Conservation (phyloP, 2,888 invertebrate species). For the Phengaris alcon region DNA sequence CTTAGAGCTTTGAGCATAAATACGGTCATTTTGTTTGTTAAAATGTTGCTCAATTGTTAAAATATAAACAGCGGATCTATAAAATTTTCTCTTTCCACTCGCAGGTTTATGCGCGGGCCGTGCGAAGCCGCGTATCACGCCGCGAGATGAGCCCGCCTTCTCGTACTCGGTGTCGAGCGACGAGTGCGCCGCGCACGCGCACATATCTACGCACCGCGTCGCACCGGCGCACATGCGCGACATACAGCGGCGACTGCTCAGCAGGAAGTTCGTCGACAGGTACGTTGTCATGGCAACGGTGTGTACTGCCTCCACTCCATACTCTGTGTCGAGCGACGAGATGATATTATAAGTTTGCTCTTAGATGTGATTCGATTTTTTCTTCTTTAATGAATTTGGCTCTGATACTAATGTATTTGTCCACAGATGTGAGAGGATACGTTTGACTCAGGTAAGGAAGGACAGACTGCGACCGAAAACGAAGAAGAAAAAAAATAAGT, state of each 20-base stretch:
- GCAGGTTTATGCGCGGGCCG: slow-evolving; percentile 81
- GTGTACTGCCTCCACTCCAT: too few relatives aligned
- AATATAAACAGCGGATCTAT: too few relatives aligned
- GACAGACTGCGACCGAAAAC: slow-evolving; percentile 47
- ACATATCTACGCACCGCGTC: slow-evolving; percentile 57
- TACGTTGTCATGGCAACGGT: slow-evolving; percentile 36
- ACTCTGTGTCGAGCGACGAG: slow-evolving; percentile 27
- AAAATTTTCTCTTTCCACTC: background rate
- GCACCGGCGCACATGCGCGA: slow-evolving; percentile 45
- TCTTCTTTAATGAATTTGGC: background rate
- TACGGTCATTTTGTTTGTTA: too few relatives aligned
- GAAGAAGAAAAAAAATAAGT: slow-evolving; percentile 38
- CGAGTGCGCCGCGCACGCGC: slow-evolving; percentile 55
- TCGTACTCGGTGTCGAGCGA: slow-evolving; percentile 61
- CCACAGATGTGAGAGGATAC: slow-evolving; percentile 66
- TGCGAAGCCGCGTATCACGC: slow-evolving; percentile 79
- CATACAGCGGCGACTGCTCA: slow-evolving; percentile 41
- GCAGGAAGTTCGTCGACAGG: slow-evolving; percentile 48
- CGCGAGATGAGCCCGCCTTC: slow-evolving; percentile 83
- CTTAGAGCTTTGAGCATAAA: too few relatives aligned
- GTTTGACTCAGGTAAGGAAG: slow-evolving; percentile 67
- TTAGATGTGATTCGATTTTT: background rate
- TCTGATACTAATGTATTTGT: slow-evolving; percentile 29
- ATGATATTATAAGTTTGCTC: too few relatives aligned
- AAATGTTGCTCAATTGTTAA: too few relatives aligned